Base-by-base conservation (phyloP, 2,888 invertebrate species). In the Chloroclystis v-ata region DNA sequence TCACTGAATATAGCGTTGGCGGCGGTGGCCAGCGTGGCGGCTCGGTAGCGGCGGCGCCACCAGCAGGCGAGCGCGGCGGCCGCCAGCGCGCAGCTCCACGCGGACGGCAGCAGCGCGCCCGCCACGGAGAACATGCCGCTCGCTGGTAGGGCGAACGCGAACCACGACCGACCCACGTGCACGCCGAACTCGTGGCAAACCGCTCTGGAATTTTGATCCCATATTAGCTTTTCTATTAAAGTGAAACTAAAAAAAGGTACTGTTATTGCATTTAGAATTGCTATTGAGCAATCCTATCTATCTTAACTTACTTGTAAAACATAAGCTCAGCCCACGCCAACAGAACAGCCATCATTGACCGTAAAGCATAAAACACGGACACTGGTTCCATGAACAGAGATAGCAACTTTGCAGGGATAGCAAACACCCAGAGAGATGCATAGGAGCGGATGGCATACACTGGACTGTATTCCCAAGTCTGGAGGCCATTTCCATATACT, bases 391-490 rank as follows among this genome's bases (percentile, higher is more conserved):
- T 93, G 30, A 97, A 57, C 57, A 90, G 89, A 49, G 93, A 91
- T 65, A 97, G 93, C 3, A 97, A 78, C 84, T 93, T 95, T 2
- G 95, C 95, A 2, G 98, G 98, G 5, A 95, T 90, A 2, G 95
- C 94, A 78, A 98, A 96, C 37, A 98, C 77, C 89, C 96, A 90
- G 14, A 99, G 85, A 68, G 98, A 97, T 49, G 95, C 93, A 78
- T 99, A 99, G 0, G 99, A 99, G 32, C 99, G 90, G 37, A 99
- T 91, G 0, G 97, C 98, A 78, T 93, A 99, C 51, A 91, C 89
- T 0, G 99, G 98, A 69, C 98, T 97, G 78, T 99, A 99, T 78
- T 99, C 99, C 99, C 99, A 99, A 24, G 99, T 99, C 88, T 99
- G 99, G 52, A 99, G 91, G 4, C 99, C 99, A 71, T 90, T 92